Percentiles rank a stretch among this genome's conserved stretches.
These are phyloP conservation scores for Pammene aurita DNA, from an alignment of 2,888 invertebrate genomes.

Conservation along the genomic window DNA sequence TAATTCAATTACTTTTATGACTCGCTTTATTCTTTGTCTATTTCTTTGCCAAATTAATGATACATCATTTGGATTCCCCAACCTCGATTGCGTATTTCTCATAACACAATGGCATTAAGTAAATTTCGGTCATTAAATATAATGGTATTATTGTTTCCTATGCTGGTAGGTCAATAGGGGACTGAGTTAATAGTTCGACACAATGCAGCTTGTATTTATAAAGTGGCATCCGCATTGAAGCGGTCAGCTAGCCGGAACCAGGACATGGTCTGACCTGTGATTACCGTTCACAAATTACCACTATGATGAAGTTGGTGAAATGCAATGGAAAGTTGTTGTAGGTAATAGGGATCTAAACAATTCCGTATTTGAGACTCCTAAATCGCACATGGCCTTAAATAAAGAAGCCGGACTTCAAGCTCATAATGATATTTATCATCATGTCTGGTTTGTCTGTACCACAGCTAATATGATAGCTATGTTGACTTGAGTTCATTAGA, in stretches of 20 bases:
- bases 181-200: conserved; percentile 20
- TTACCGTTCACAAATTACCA: conserved; percentile 13
- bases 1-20: conserved; percentile 31
- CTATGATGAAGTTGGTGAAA: conserved; percentile 4
- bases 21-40: conserved; percentile 18
- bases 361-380: neutral
- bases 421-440: neutral
- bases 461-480: too few relatives aligned
- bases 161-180: conserved; percentile 22
- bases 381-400: too few relatives aligned
- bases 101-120: conserved; percentile 38
- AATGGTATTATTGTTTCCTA: conserved; percentile 26
- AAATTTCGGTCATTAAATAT: conserved; percentile 29
- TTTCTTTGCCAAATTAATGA: conserved; percentile 36
- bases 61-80: conserved; percentile 36
- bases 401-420: neutral
- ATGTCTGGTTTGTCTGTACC: neutral
- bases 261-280: conserved; percentile 11
- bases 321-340: neutral
- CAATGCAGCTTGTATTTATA: conserved; percentile 22
- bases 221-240: conserved; percentile 32
- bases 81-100: conserved; percentile 33
- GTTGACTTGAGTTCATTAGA: too few relatives aligned
- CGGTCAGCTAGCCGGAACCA: conserved; percentile 26
- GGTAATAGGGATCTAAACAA: neutral